Evolutionary conservation across 2,888 invertebrate genomes (phyloP).

Genomic region (Buathra laborator): DNA sequence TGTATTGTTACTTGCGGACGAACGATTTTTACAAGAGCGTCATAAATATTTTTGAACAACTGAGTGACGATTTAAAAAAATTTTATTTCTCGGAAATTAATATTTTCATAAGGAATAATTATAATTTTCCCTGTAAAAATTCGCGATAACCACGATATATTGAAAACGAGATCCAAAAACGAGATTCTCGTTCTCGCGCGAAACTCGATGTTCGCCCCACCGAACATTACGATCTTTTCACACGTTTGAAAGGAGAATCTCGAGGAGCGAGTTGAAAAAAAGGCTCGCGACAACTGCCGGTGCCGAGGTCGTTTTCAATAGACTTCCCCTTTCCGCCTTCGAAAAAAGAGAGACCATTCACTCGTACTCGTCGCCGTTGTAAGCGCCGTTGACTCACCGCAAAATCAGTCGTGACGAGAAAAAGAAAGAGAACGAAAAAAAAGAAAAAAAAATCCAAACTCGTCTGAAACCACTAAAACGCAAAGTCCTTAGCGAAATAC

Average conservation of each 20-base stretch:
- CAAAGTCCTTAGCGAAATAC: not conserved
- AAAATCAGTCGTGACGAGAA: conserved; percentile 28
- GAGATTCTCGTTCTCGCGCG: not conserved
- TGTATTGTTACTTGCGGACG: not conserved
- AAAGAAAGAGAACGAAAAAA: not conserved
- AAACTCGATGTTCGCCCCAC: conserved; percentile 11
- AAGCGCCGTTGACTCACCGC: conserved; percentile 23
- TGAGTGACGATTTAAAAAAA: not conserved
- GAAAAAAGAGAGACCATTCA: conserved; percentile 35
- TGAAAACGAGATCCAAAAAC: not conserved
- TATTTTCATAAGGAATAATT: not conserved
- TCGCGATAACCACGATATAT: not conserved
- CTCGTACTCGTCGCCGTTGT: conserved; percentile 36
- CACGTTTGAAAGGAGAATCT: conserved; percentile 53
- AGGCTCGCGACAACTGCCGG: conserved; percentile 36
- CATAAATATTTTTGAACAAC: not conserved
- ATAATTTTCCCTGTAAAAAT: not conserved
- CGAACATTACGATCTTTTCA: conserved; percentile 54
- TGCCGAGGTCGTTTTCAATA: conserved; percentile 58
- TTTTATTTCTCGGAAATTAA: not conserved
- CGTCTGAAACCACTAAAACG: not conserved
- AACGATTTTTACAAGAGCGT: not conserved
- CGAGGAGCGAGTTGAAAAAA: conserved; percentile 41
- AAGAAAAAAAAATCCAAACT: not conserved
- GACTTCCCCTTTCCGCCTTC: conserved; percentile 23